Evolutionary conservation across 2,888 invertebrate species (phyloP), one percentile per base, ranked within the genome.

Genomic region (Epinotia bilunana): DNA sequence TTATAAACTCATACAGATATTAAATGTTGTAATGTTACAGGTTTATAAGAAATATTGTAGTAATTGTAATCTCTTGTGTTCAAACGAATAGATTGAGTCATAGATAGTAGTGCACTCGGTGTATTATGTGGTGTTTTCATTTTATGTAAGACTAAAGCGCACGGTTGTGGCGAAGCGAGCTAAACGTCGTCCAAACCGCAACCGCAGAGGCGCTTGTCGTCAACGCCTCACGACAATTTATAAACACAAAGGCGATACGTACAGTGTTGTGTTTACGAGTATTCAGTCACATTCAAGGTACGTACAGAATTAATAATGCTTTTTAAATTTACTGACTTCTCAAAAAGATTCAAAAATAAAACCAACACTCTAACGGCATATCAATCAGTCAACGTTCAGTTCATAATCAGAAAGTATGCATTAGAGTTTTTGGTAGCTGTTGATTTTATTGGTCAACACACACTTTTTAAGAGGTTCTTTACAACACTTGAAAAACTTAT

Each of bases 401-500:
- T 49, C 33, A 39, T 39, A 64, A 64, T 53, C 23, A 60, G 39
- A 70, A 39, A 43, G 71, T 60, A 39, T 39, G 23, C 23, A 28
- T 28, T 74, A 53, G 46, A 62, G 49, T 65, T 62, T 67, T 77
- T 74, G 70, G 74, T 76, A 78, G 75, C 75, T 76, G 77, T 74
- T 76, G 77, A 65, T 74, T 73, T 75, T 53, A 39, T 72, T 72
- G 72, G 76, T 74, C 77, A 81, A 80, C 77, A 82, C 80, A 77
- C 76, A 76, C 79, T 74, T 78, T 79, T 77, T 73, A 79, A 79
- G 78, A 80, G 79, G 78, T 79, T 78, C 79, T 82, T 80, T 83
- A 78, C 81, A 82, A 76, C 81, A 81, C 78, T 83, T 77, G 77
- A 82, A 80, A 80, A 81, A 80, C 79, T 80, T 81, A 78, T 81